phyloP scores from a whole-genome alignment of 2,888 invertebrate genomes.

The Cistogaster globosa region DNA sequence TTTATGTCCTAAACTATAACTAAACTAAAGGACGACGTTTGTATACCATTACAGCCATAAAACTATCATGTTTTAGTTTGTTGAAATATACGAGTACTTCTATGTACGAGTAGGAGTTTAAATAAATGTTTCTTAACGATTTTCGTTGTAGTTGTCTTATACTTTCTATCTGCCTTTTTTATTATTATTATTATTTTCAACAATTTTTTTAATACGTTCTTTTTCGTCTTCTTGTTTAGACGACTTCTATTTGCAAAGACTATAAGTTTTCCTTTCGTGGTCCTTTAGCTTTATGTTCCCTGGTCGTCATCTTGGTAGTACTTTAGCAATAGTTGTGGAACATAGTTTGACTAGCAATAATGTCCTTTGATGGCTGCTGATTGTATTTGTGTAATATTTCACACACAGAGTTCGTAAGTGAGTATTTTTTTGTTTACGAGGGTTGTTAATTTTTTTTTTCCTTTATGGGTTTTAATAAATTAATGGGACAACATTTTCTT shows the following conservation, averaged over 20 bases:
- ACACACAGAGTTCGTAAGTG: conserved; percentile 52
- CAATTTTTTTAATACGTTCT: conserved; percentile 14
- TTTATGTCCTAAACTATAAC: conserved; percentile 72
- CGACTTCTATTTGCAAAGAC: conserved; percentile 42
- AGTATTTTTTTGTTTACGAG: conserved; percentile 17
- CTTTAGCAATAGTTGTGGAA: conserved; percentile 38
- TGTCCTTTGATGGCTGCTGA: conserved; percentile 74
- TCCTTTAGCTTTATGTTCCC: conserved; percentile 51
- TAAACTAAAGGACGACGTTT: conserved; percentile 42
- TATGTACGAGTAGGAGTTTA: conserved; percentile 35
- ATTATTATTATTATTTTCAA: conserved; percentile 61
- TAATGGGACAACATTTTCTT: too few relatives aligned
- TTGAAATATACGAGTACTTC: conserved; percentile 11
- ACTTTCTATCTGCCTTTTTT: conserved; percentile 47
- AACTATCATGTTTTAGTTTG: conserved; percentile 69
- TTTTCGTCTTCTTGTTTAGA: conserved; percentile 40
- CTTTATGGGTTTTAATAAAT: too few relatives aligned
- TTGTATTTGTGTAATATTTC: conserved; percentile 73
- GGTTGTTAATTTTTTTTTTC: background rate
- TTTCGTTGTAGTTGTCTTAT: conserved; percentile 51
- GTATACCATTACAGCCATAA: conserved; percentile 63
- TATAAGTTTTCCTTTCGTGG: conserved; percentile 64
- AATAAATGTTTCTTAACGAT: conserved; percentile 52
- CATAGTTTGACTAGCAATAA: conserved; percentile 72
- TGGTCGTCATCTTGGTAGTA: conserved; percentile 39